Evolutionary conservation across 2,797 vertebrate genomes (phyloP).

Genomic region (Anolis apletophallus): DNA sequence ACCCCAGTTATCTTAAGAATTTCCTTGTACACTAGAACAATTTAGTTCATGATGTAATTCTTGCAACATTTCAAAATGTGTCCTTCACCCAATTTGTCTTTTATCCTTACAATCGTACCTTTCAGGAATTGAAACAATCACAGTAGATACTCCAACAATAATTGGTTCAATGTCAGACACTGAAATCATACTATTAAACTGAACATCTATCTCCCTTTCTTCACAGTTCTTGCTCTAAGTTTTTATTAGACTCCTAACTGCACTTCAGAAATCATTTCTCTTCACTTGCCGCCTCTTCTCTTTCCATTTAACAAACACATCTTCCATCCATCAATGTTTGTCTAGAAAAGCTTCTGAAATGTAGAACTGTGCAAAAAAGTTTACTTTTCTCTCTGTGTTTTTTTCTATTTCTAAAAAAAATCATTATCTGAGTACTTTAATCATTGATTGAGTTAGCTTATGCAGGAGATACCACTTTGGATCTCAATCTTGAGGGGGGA

Average conservation of each 20-base stretch:
- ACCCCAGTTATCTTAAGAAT: background rate
- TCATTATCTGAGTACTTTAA: background rate
- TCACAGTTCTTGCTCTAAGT: constrained; percentile 15
- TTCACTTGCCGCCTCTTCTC: constrained; percentile 23
- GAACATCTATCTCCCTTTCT: background rate
- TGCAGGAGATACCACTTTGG: background rate
- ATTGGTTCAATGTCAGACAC: constrained; percentile 17
- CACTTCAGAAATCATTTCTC: background rate
- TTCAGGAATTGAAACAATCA: constrained; percentile 33
- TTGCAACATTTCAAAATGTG: constrained; percentile 33
- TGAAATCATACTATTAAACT: background rate
- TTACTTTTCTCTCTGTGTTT: background rate
- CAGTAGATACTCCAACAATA: background rate
- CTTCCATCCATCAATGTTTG: constrained; percentile 1
- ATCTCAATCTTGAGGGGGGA: too few relatives aligned
- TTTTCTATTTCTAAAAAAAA: background rate
- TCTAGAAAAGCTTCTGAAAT: constrained; percentile 8
- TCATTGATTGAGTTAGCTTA: background rate
- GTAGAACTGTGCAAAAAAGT: background rate
- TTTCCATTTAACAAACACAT: constrained; percentile 18
- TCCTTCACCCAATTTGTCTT: constrained; percentile 27
- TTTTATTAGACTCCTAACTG: background rate
- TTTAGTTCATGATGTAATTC: constrained; percentile 9
- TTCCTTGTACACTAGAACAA: background rate
- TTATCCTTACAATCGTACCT: constrained; percentile 29